Conservation (phyloP, 2,888 invertebrate species). For the Aphidoletes aphidimyza region DNA sequence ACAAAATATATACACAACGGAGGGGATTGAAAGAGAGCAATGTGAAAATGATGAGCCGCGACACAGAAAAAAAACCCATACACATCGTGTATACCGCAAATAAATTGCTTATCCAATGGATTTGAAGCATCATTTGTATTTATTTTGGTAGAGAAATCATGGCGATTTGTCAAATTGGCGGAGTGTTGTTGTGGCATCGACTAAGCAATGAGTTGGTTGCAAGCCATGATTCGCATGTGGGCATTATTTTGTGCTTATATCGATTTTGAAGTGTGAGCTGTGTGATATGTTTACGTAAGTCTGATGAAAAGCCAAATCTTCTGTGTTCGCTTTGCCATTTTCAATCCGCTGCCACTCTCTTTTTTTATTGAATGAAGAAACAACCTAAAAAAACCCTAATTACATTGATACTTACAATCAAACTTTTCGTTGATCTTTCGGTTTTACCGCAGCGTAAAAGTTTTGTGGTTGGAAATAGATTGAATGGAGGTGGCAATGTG, state of each 20-base stretch:
- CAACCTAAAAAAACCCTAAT: not conserved
- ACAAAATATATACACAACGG: too few relatives aligned
- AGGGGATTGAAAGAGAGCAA: too few relatives aligned
- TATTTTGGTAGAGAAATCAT: not conserved
- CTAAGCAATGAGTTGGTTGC: slow-evolving; percentile 17
- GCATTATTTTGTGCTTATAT: not conserved
- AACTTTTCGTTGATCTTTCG: slow-evolving; percentile 69
- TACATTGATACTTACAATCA: slow-evolving; percentile 68
- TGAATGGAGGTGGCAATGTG: slow-evolving; percentile 94
- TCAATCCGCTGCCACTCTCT: too few relatives aligned
- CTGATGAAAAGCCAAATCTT: too few relatives aligned
- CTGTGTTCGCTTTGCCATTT: too few relatives aligned
- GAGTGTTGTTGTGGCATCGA: not conserved
- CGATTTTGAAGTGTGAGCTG: not conserved
- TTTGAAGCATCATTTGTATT: slow-evolving; percentile 46
- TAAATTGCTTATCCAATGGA: slow-evolving; percentile 40
- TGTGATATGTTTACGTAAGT: too few relatives aligned
- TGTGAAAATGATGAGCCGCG: too few relatives aligned
- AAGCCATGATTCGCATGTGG: not conserved
- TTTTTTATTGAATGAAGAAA: not conserved
- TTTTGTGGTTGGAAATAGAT: slow-evolving; percentile 89
- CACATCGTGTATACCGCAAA: not conserved
- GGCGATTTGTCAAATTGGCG: not conserved
- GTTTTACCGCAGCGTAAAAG: slow-evolving; percentile 69
- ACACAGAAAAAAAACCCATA: not conserved